These are phyloP conservation scores for Harpalus rubripes DNA, from an alignment of 2,888 invertebrate species.

Conservation along the genomic window DNA sequence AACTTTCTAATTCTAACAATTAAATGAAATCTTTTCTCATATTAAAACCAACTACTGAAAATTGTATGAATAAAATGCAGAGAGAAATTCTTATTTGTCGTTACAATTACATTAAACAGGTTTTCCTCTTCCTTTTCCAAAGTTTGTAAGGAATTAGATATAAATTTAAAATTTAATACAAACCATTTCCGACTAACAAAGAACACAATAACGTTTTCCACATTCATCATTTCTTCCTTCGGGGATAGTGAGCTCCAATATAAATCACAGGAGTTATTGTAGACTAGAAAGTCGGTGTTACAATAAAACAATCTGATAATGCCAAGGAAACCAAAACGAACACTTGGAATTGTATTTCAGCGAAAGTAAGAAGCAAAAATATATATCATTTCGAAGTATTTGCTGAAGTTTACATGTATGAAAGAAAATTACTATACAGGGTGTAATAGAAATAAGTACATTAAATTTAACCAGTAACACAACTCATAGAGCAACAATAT, in stretches of 20 bases:
- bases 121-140: constrained; percentile 4
- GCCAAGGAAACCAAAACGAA: constrained; percentile 9
- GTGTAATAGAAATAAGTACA: no score
- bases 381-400: no score
- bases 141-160: constrained; percentile 38
- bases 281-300: constrained; percentile 31
- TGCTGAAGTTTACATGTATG: no score
- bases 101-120: not conserved
- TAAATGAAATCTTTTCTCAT: not conserved
- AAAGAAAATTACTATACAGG: no score
- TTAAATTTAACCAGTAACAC: no score
- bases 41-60: not conserved
- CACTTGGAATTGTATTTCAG: not conserved
- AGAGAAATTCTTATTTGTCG: constrained; percentile 15
- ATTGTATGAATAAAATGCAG: not conserved
- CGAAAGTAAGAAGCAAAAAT: no score
- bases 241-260: not conserved
- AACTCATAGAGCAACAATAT: no score
- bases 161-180: constrained; percentile 54
- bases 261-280: constrained; percentile 47
- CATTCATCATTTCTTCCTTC: constrained; percentile 42
- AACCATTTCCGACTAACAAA: constrained; percentile 41
- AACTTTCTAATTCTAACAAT: constrained; percentile 30
- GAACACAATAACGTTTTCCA: constrained; percentile 49
- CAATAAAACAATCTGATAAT: constrained; percentile 40